Percentiles rank a stretch among this genome's conserved stretches.
Evolutionary conservation across 2,113 vertebrate species (phyloP).

Genomic region (Nicator chloris): DNA sequence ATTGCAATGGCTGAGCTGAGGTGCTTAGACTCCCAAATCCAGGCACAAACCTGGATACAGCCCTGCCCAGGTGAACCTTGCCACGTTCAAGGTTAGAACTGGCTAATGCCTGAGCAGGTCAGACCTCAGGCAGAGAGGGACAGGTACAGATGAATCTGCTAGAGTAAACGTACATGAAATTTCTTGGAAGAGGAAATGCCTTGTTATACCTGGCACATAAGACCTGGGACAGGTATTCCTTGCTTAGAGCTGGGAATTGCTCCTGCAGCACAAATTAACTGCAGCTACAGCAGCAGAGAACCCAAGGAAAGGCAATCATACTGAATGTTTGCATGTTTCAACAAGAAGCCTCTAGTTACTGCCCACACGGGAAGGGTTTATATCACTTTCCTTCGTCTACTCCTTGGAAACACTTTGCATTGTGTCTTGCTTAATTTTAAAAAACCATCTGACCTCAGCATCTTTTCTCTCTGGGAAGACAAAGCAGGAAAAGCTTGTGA

Average conservation of each 20-base stretch:
- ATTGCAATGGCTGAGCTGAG: neutral
- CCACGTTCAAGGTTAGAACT: neutral
- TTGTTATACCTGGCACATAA: neutral
- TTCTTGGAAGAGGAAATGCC: neutral
- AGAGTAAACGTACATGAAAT: fast-evolving
- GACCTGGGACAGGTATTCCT: neutral
- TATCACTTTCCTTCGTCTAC: neutral
- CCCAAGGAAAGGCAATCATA: neutral
- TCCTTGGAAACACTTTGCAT: neutral
- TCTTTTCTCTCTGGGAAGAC: neutral
- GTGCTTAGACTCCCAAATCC: neutral
- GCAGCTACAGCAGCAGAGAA: neutral
- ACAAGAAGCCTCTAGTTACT: neutral
- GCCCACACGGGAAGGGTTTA: neutral
- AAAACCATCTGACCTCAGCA: neutral
- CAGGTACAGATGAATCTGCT: neutral
- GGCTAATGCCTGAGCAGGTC: neutral
- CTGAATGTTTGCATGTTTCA: neutral
- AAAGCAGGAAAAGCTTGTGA: neutral
- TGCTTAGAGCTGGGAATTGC: neutral
- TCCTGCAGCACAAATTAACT: neutral
- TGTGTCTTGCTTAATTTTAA: neutral
- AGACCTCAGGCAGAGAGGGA: neutral
- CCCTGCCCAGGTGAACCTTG: neutral
- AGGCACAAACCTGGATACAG: neutral